Evolutionary conservation across 2,113 vertebrate species (phyloP).

Genomic region (Setophaga petechia): DNA sequence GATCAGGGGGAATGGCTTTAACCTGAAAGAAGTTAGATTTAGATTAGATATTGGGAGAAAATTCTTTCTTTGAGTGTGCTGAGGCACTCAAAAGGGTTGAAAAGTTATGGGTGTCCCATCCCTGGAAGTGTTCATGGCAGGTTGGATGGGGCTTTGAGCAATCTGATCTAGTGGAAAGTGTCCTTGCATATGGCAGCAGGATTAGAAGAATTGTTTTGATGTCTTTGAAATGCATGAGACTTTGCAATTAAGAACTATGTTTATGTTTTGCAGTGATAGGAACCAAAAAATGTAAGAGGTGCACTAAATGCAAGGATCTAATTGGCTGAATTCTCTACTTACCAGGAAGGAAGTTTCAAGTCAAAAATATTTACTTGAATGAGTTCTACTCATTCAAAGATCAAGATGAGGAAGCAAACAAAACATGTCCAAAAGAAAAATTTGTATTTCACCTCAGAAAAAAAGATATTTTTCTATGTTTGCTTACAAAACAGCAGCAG

Average conservation of each 20-base stretch:
- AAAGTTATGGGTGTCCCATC: background rate
- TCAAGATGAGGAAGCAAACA: background rate
- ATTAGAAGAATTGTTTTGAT: background rate
- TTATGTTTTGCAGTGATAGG: background rate
- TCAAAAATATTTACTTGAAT: background rate
- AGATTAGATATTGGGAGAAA: background rate
- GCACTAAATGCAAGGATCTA: background rate
- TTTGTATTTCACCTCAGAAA: background rate
- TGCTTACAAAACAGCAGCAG: background rate
- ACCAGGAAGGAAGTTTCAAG: background rate
- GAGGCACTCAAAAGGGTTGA: background rate
- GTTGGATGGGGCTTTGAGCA: background rate
- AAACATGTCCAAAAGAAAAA: background rate
- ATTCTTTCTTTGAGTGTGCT: background rate
- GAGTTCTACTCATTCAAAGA: background rate
- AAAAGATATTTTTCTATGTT: background rate
- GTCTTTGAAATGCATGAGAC: background rate
- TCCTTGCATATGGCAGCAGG: fast-evolving
- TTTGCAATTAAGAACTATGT: background rate
- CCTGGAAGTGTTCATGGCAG: background rate
- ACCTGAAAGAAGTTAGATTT: background rate
- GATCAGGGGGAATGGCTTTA: background rate
- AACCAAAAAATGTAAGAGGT: background rate
- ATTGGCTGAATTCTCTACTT: background rate
- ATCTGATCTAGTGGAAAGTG: background rate